Percentiles rank a stretch among this genome's conserved stretches.
Evolutionary conservation across 2,113 vertebrate species (phyloP).

Genomic region (Micromys minutus): DNA sequence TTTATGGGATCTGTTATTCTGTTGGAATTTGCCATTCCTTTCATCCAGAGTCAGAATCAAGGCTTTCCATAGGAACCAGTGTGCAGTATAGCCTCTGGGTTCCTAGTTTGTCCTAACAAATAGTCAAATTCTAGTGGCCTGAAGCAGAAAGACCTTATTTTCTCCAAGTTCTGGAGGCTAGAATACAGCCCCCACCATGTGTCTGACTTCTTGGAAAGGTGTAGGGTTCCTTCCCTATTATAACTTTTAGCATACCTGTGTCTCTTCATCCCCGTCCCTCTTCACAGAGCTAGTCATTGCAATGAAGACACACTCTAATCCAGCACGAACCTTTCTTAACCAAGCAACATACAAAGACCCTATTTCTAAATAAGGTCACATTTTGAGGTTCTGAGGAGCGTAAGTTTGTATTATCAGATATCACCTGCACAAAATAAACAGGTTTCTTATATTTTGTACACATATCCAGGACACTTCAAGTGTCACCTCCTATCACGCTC

Average conservation of each 20-base stretch:
- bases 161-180: not conserved
- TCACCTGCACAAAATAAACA: not conserved
- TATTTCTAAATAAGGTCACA: conserved; percentile 28
- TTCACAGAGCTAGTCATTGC: not conserved
- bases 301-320: not conserved
- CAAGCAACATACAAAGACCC: not conserved
- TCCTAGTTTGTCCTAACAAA: not conserved
- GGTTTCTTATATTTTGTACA: not conserved
- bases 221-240: not conserved
- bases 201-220: not conserved
- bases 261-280: not conserved
- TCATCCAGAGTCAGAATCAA: not conserved
- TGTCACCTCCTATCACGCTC: not conserved
- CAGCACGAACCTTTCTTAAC: not conserved
- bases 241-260: not conserved
- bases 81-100: not conserved
- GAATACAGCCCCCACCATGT: not conserved
- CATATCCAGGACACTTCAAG: not conserved
- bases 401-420: not conserved
- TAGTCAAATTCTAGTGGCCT: not conserved
- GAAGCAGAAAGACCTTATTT: not conserved
- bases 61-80: not conserved
- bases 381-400: not conserved
- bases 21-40: not conserved
- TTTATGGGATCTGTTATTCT: not conserved